Evolutionary conservation across 2,888 invertebrate species (phyloP).

Genomic region (Automeris io): DNA sequence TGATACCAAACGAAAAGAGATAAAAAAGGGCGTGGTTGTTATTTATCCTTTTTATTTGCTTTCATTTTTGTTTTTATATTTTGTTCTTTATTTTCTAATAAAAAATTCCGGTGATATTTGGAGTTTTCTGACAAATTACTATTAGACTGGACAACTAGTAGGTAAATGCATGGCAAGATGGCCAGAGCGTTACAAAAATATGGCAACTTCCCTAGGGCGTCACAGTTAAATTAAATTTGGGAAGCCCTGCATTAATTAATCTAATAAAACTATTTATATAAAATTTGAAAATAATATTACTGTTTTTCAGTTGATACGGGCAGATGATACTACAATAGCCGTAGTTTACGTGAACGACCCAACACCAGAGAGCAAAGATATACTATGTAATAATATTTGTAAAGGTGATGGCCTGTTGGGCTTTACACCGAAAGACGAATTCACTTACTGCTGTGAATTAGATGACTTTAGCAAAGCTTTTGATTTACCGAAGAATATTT

Average conservation of each 20-base stretch:
- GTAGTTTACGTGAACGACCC: slow-evolving; percentile 22
- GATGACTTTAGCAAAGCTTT: slow-evolving; percentile 13
- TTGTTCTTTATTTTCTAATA: too few species aligned
- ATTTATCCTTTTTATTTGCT: too few species aligned
- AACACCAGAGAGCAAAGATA: slow-evolving; percentile 14
- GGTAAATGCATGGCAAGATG: too few species aligned
- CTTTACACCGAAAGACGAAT: slow-evolving; percentile 7
- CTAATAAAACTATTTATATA: neutral
- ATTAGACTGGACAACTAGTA: neutral
- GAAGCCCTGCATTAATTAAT: neutral
- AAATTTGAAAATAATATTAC: too few species aligned
- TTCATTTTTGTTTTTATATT: too few species aligned
- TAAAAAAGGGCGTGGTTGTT: too few species aligned
- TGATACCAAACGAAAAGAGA: too few species aligned
- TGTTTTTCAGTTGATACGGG: neutral
- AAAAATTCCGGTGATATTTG: too few species aligned
- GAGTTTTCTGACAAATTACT: too few species aligned
- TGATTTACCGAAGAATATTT: neutral
- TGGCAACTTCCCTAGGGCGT: too few species aligned
- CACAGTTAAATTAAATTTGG: neutral
- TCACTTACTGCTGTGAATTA: slow-evolving; percentile 21
- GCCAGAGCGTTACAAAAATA: too few species aligned
- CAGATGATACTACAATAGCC: slow-evolving; percentile 9
- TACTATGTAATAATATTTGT: slow-evolving; percentile 15
- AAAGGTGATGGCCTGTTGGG: neutral